Evolutionary conservation across 2,113 vertebrate species (phyloP).

Genomic region (Austrofundulus limnaeus): DNA sequence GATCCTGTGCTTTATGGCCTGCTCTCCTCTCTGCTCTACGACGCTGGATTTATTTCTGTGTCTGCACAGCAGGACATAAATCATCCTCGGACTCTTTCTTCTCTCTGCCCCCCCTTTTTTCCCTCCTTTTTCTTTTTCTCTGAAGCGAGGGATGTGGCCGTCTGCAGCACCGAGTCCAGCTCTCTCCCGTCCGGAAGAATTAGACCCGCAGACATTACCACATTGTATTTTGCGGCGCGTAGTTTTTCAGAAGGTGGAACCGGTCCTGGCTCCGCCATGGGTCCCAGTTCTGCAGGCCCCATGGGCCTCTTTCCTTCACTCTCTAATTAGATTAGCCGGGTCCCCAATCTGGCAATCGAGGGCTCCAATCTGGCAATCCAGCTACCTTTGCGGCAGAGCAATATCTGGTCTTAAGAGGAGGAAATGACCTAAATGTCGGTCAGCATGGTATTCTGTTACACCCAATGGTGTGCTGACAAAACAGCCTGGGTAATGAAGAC

Average conservation of each 20-base stretch:
- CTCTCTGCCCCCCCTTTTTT: conserved; percentile 21
- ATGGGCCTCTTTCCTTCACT: conserved; percentile 71
- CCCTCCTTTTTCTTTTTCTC: conserved; percentile 34
- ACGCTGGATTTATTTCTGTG: conserved; percentile 73
- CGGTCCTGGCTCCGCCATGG: conserved; percentile 62
- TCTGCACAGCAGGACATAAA: conserved; percentile 75
- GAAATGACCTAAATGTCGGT: conserved; percentile 82
- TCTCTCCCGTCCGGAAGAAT: conserved; percentile 81
- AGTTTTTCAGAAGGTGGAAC: conserved; percentile 69
- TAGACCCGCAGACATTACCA: conserved; percentile 82
- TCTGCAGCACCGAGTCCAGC: conserved; percentile 63
- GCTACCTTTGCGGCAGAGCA: conserved; percentile 71
- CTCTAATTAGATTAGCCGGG: conserved; percentile 82
- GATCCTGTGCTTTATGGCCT: conserved; percentile 68
- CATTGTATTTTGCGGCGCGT: conserved; percentile 77
- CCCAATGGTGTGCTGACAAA: conserved; percentile 77
- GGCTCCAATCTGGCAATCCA: conserved; percentile 71
- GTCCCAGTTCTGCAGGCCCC: conserved; percentile 62
- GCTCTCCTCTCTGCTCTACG: conserved; percentile 49
- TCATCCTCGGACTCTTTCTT: conserved; percentile 64
- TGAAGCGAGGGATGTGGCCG: conserved; percentile 61
- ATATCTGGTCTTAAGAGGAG: conserved; percentile 75
- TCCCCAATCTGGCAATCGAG: conserved; percentile 71
- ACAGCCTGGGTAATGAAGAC: conserved; percentile 71
- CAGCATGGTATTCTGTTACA: conserved; percentile 77